Evolutionary conservation across 1,140 invertebrate species (phyloP), one percentile per base, ranked within the genome.

Genomic region (Nasonia vitripennis): DNA sequence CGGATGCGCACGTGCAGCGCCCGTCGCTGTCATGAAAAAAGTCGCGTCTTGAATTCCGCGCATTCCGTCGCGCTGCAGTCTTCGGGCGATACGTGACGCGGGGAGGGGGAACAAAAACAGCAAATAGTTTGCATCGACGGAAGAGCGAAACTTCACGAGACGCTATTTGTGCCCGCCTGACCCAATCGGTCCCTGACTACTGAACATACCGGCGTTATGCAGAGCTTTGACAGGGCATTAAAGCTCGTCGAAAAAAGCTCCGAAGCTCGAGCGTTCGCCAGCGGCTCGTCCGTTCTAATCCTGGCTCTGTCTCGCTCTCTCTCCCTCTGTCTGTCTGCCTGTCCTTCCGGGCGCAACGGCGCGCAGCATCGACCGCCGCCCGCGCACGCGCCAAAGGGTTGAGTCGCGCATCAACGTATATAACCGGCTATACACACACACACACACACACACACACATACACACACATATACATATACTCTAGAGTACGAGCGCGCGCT

Each of bases 361-460:
- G 73, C 73, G 73, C 75, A 77, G 75, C 75, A 77, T 77, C 75
- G 75, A 77, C 75, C 75, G 75, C 41, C 75, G 37, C 75, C 11
- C 68, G 75, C 41, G 75, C 75, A 51, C 75, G 75, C 75, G 75
- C 75, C 31, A 77, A 77, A 77, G 75, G 75, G 75, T 77, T 77
- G 34, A 62, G 6, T 6, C 17, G 14, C 17, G 55, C 55, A 62
- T 62, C 41, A 45, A 45, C 41, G 14, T 71, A 14, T 71, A 71
- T 71, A 71, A 23, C 62, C 6, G 7, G 1, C n/a, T 31, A 27
- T n/a, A n/a, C n/a, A n/a, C n/a, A n/a, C n/a, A n/a, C n/a, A n/a
- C n/a, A n/a, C n/a, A n/a, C n/a, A n/a, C n/a, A n/a, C n/a, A n/a
- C n/a, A n/a, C n/a, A n/a, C n/a, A n/a, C n/a, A n/a, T n/a, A n/a